These are phyloP conservation scores for Dascillus cervinus DNA, from an alignment of 2,888 invertebrate genomes.

Conservation along the genomic window DNA sequence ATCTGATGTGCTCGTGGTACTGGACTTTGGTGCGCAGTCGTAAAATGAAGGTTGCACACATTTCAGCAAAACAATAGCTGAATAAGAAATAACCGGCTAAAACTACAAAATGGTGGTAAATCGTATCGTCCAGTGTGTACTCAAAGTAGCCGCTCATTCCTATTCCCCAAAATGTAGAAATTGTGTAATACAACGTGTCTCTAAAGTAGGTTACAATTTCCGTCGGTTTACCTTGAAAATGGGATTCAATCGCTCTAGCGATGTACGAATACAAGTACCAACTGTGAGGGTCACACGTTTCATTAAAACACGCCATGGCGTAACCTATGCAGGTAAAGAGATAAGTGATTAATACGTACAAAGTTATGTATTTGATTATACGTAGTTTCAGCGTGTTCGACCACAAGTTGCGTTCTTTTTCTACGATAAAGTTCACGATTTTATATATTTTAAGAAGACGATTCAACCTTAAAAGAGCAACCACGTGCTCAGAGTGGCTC, in stretches of 20 bases:
- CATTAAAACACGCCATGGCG: slow-evolving; percentile 9
- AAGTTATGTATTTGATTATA: slow-evolving; percentile 11
- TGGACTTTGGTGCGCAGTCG: slow-evolving; percentile 7
- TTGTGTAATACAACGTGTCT: slow-evolving; percentile 3
- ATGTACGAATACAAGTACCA: slow-evolving; percentile 9
- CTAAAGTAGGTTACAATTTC: too few relatives aligned
- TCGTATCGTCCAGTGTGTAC: neutral
- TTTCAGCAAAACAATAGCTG: slow-evolving; percentile 10
- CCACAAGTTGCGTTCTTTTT: slow-evolving; percentile 12
- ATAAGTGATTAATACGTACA: slow-evolving; percentile 10
- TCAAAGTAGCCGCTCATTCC: slow-evolving; percentile 3
- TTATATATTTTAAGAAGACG: slow-evolving; percentile 15
- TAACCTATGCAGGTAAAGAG: slow-evolving; percentile 11
- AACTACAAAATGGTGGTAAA: neutral
- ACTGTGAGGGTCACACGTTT: slow-evolving; percentile 8
- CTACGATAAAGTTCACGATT: slow-evolving; percentile 9
- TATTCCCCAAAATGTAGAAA: slow-evolving; percentile 6
- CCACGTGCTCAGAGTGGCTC: neutral
- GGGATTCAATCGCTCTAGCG: neutral
- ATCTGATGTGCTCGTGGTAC: slow-evolving; percentile 45
- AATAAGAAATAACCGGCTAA: slow-evolving; percentile 12
- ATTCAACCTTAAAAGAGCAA: slow-evolving; percentile 4
- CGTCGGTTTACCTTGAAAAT: neutral
- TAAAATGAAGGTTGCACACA: slow-evolving; percentile 12
- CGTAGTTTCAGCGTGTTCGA: slow-evolving; percentile 7